Percentiles rank a stretch among this genome's conserved stretches.
Conservation (phyloP, 2,797 vertebrate species). For the Scolopax rusticola region DNA sequence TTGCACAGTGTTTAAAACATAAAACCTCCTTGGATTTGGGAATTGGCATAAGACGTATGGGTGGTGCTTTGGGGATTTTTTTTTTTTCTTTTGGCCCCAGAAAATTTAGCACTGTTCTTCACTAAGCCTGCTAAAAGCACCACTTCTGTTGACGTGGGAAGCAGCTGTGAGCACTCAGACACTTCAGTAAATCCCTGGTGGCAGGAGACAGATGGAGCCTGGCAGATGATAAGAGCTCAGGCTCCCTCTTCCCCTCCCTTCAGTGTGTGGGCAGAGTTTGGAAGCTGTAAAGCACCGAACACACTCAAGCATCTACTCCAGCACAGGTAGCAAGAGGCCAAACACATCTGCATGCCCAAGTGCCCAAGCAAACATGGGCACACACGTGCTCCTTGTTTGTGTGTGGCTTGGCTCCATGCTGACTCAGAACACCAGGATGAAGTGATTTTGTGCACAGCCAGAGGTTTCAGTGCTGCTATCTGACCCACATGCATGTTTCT, state of each 20-base stretch:
- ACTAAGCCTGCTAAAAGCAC: neutral
- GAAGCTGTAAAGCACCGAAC: neutral
- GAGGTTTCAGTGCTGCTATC: neutral
- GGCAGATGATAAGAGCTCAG: neutral
- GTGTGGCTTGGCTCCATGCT: accelerated
- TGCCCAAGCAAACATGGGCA: neutral
- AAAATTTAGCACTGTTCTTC: neutral
- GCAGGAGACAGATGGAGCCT: neutral
- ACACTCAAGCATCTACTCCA: neutral
- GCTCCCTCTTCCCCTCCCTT: neutral
- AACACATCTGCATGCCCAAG: too few species aligned
- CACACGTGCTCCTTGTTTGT: accelerated
- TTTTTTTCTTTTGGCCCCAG: neutral
- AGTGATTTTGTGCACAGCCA: accelerated
- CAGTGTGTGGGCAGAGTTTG: neutral
- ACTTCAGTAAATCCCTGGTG: neutral
- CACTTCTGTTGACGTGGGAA: neutral
- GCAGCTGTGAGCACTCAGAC: neutral
- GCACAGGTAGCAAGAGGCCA: neutral
- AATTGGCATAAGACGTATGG: accelerated
- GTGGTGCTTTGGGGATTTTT: neutral
- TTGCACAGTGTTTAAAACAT: neutral
- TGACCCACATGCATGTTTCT: neutral
- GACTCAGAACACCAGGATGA: neutral
- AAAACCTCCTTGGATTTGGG: accelerated